Conservation (phyloP, 2,113 vertebrate genomes). For the Galbula dea region DNA sequence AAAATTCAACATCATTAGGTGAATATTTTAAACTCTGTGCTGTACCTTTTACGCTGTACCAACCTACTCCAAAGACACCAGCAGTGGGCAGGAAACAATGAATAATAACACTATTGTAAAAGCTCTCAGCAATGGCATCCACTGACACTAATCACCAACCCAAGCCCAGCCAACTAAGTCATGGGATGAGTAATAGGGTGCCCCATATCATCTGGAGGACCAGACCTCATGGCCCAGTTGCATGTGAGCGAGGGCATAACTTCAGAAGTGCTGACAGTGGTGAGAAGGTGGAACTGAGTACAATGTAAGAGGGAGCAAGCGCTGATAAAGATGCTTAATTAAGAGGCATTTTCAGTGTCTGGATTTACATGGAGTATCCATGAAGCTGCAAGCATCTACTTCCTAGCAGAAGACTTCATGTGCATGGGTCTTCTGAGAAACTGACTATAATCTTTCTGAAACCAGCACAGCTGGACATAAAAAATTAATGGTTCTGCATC, state of each 20-base stretch:
- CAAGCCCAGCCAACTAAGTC: not conserved
- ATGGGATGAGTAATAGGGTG: not conserved
- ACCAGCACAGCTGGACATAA: not conserved
- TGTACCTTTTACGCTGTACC: not conserved
- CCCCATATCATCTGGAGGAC: not conserved
- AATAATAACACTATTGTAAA: constrained; percentile 41
- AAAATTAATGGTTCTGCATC: fast-evolving
- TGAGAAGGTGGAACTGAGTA: not conserved
- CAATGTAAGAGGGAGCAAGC: not conserved
- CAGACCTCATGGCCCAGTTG: not conserved
- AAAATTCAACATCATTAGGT: not conserved
- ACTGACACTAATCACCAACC: not conserved
- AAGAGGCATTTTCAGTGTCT: not conserved
- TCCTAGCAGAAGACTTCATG: not conserved
- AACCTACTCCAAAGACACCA: not conserved
- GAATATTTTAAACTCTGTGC: not conserved
- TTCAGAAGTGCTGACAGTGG: not conserved
- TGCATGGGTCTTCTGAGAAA: not conserved
- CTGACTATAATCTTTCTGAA: not conserved
- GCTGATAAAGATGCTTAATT: not conserved
- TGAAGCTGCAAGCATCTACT: not conserved
- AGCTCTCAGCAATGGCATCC: not conserved
- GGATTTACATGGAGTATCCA: not conserved
- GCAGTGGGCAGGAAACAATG: constrained; percentile 37
- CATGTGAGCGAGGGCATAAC: not conserved